Conservation (phyloP, 2,888 invertebrate genomes). For the Eutolmus rufibarbis region DNA sequence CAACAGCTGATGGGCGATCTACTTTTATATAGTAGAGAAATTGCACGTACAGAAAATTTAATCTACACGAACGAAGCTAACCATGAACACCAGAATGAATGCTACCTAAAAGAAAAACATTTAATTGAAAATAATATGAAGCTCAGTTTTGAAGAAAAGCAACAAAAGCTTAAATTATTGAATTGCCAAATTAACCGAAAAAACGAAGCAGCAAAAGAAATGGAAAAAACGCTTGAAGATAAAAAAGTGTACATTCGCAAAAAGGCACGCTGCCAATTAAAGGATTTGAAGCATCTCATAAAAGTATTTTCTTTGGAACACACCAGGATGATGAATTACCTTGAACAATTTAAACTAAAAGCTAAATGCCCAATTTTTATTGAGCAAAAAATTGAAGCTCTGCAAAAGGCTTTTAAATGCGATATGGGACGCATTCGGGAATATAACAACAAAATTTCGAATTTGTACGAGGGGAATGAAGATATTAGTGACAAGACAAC, state of each 20-base stretch:
- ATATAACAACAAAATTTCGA: neutral
- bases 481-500: neutral
- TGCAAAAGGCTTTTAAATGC: neutral
- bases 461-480: neutral
- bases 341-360: neutral
- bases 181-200: neutral
- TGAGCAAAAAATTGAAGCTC: neutral
- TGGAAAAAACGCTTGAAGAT: neutral
- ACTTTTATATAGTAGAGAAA: neutral
- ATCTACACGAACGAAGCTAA: neutral
- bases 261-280: neutral
- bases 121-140: neutral
- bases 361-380: neutral
- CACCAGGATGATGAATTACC: neutral
- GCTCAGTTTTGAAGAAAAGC: neutral
- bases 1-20: neutral
- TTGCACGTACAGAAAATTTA: neutral
- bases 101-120: neutral
- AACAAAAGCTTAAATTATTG: neutral
- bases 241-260: neutral
- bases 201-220: neutral
- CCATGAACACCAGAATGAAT: neutral
- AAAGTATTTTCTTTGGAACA: neutral
- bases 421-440: neutral
- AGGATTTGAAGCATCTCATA: neutral